phyloP scores from a whole-genome alignment of 2,113 vertebrate species.

The Neotragus moschatus region DNA sequence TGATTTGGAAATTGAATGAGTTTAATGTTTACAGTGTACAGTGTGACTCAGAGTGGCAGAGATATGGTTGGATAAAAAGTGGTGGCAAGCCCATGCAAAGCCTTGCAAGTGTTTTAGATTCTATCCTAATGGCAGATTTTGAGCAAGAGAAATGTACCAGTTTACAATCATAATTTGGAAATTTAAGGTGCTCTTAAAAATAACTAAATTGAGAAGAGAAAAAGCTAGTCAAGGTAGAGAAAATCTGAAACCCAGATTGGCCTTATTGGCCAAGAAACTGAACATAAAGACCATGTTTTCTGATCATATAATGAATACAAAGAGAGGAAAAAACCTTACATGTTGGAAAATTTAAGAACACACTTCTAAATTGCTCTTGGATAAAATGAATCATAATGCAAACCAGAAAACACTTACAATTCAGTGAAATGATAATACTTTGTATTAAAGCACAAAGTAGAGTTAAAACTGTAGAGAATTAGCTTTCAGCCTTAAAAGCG shows the following conservation, averaged over 20 bases:
- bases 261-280: background rate
- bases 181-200: background rate
- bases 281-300: background rate
- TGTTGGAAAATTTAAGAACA: background rate
- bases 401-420: background rate
- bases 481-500: background rate
- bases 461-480: background rate
- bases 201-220: background rate
- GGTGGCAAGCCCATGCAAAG: background rate
- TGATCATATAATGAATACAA: background rate
- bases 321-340: background rate
- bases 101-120: background rate
- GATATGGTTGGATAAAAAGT: background rate
- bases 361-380: background rate
- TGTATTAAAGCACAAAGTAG: background rate
- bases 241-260: background rate
- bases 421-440: background rate
- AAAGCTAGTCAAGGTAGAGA: background rate
- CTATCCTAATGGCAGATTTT: background rate
- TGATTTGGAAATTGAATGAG: background rate
- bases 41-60: accelerated
- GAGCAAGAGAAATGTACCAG: background rate
- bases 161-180: background rate
- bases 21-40: background rate
- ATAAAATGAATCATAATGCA: background rate